A percentile compares a stretch with the other conserved stretches of the same genome.
phyloP scores from a whole-genome alignment of 35 echinoderm and acorn worm genomes.

The Antedon bifida region DNA sequence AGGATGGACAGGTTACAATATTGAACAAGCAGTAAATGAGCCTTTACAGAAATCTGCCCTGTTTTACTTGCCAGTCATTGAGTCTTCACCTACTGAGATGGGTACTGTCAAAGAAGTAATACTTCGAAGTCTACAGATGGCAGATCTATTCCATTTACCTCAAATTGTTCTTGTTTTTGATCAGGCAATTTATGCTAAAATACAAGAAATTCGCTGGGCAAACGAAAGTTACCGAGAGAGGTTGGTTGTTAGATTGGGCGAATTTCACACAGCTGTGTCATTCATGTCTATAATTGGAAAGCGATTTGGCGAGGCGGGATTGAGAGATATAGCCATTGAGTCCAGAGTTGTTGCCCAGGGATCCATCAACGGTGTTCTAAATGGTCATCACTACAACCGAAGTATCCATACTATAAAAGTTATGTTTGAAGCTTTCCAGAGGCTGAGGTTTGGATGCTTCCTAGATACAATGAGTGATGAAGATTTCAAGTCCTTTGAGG shows the following conservation, averaged over 20 bases:
- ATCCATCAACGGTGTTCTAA: conserved; percentile 13
- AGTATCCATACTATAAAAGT: conserved; percentile 8
- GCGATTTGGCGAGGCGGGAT: conserved; percentile 19
- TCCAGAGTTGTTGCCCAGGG: conserved; percentile 17
- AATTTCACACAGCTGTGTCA: conserved; percentile 22
- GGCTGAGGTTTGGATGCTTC: neutral
- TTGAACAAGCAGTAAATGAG: conserved; percentile 3
- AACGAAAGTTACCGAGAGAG: neutral
- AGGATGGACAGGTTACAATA: conserved; percentile 52
- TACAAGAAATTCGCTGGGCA: conserved; percentile 8
- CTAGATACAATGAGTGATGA: neutral
- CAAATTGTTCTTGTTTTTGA: conserved; percentile 13
- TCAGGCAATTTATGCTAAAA: conserved; percentile 6
- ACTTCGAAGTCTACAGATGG: conserved; percentile 19
- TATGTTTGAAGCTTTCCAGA: conserved; percentile 1
- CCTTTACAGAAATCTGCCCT: conserved; percentile 19
- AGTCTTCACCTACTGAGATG: conserved; percentile 59
- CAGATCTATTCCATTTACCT: conserved; percentile 16
- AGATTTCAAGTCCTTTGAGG: neutral
- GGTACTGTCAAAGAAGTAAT: conserved; percentile 23
- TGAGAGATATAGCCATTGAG: conserved; percentile 12
- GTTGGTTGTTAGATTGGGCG: neutral
- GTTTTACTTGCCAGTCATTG: conserved; percentile 39
- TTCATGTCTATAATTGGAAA: conserved; percentile 6
- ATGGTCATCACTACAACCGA: conserved; percentile 23